Evolutionary conservation across 2,113 vertebrate genomes (phyloP), one percentile per base, ranked within the genome.

Genomic region (Salminus brasiliensis): DNA sequence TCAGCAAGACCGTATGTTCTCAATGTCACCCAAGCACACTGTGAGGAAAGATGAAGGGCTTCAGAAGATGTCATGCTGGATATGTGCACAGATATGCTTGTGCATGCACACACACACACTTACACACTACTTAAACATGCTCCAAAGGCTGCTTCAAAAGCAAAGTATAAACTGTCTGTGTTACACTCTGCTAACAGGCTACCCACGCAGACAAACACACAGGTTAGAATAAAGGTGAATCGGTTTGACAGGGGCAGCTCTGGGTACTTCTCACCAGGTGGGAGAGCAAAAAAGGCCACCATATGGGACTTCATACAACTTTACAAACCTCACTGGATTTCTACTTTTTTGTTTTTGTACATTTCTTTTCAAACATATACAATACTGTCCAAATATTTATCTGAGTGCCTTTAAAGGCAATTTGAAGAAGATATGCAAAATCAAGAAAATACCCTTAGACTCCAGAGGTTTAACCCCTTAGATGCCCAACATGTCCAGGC

Each of bases 1-100:
- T 74, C 72, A 57, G 43, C 53, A 39, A 34, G 53, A 66, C 62
- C 52, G 7, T 83, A 79, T 83, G 71, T 49, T 79, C 57, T 74
- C 66, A 55, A 23, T 79, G 72, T 71, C 45, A 72, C 23, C 72
- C 72, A 63, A 36, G 53, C 55, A 70, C 53, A 30, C 41, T 27
- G 29, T 32, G 30, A 11, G 43, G 15, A 53, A 67, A 74, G 13
- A 34, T 25, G 12, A 12, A 32, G 39, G 41, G 23, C 12, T 32
- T 18, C 43, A 49, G 66, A 67, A 68, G 32, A 34, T 76, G 43
- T 76, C 30, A 47, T 15, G 4, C 60, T 76, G n/a, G 23, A 25
- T 52, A 30, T 25, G 4, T 63, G 49, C 47, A 30, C 5, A 39
- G 18, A 36, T 30, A n/a, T 25, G 21, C 70, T 73, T 39, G 18